Conservation (phyloP, 2,888 invertebrate genomes). For the Isotomurus palustris region DNA sequence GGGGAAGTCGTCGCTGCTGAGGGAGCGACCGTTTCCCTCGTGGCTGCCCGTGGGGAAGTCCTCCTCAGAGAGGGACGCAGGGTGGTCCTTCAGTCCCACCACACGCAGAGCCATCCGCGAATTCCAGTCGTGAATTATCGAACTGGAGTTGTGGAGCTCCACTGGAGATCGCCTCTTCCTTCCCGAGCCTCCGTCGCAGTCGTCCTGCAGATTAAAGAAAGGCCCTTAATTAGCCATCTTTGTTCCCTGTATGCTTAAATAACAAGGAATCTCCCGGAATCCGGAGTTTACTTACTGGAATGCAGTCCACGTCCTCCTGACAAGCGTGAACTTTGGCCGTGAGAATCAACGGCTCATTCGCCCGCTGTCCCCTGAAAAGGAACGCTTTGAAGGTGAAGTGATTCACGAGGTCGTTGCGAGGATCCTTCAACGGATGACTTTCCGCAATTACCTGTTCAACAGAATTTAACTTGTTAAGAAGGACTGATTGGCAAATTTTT, state of each 20-base stretch:
- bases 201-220: neutral
- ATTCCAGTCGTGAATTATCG: constrained; percentile 38
- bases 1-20: constrained; percentile 1
- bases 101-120: constrained; percentile 41
- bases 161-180: constrained; percentile 31
- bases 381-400: constrained; percentile 46
- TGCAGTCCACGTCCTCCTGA: constrained; percentile 40
- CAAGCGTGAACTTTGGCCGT: constrained; percentile 45
- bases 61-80: constrained; percentile 29
- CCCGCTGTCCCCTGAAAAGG: constrained; percentile 44
- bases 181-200: constrained; percentile 15
- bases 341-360: constrained; percentile 44
- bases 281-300: constrained; percentile 22
- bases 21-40: neutral
- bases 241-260: too few species aligned
- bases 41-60: constrained; percentile 23
- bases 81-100: constrained; percentile 38
- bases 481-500: neutral
- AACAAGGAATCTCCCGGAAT: too few species aligned
- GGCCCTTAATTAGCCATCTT: neutral
- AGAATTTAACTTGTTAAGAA: neutral
- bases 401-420: constrained; percentile 42
- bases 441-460: constrained; percentile 45
- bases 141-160: constrained; percentile 34
- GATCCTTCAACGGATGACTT: constrained; percentile 40